A percentile compares a stretch with the other conserved stretches of the same genome.
Evolutionary conservation across 2,888 invertebrate species (phyloP).

Genomic region (Cataglyphis cursor): DNA sequence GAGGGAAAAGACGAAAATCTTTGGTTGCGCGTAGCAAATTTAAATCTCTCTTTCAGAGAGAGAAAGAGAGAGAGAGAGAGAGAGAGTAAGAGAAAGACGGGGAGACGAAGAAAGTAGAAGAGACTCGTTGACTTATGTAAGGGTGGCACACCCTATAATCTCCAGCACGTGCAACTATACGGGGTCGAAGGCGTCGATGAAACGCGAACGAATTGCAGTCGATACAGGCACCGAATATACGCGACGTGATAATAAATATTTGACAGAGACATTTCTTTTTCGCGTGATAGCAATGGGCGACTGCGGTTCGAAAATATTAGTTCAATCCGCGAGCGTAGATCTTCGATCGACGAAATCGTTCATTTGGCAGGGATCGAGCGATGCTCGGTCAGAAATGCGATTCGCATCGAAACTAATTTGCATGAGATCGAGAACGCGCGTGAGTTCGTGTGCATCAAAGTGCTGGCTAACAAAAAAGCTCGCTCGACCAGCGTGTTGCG

Average conservation of each 20-base stretch:
- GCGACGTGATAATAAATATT: constrained; percentile 72
- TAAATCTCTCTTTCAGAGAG: constrained; percentile 82
- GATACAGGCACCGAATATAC: constrained; percentile 45
- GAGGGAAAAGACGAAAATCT: constrained; percentile 72
- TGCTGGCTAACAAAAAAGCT: constrained; percentile 59
- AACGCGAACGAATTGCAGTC: constrained; percentile 59
- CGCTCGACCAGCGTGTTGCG: constrained; percentile 51
- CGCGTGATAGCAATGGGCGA: constrained; percentile 43
- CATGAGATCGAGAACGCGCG: constrained; percentile 64
- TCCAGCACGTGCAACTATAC: constrained; percentile 82
- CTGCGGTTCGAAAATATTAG: constrained; percentile 53
- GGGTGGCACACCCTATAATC: constrained; percentile 83
- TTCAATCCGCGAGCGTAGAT: constrained; percentile 39
- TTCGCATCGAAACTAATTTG: constrained; percentile 68
- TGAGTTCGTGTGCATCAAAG: constrained; percentile 41
- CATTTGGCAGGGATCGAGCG: constrained; percentile 51
- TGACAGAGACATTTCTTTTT: constrained; percentile 69
- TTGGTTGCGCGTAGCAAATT: constrained; percentile 77
- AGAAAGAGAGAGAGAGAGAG: not conserved
- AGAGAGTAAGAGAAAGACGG: not conserved
- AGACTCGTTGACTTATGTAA: constrained; percentile 71
- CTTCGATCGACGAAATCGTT: constrained; percentile 34
- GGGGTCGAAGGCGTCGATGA: constrained; percentile 54
- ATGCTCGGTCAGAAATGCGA: constrained; percentile 55
- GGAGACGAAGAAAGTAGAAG: not conserved